Evolutionary conservation across 2,797 vertebrate genomes (phyloP), one percentile per base, ranked within the genome.

Genomic region (Diplodus puntazzo): DNA sequence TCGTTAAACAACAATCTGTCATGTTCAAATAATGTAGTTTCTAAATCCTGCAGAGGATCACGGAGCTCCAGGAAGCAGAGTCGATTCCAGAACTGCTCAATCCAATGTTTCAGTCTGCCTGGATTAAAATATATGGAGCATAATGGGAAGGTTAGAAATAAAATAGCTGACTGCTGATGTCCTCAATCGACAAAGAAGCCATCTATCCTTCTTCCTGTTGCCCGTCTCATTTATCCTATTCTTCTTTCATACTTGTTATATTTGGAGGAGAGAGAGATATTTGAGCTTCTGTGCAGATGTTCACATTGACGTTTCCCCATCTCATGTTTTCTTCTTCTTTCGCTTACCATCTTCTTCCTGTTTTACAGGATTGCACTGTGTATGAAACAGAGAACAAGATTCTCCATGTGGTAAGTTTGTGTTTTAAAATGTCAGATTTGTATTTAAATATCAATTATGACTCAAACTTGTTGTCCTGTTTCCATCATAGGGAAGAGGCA

Each of bases 371-470:
- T 89, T 97, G 96, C 92, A 97, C 96, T 21, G 96, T 98, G 73
- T 96, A 96, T 68, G 97, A 98, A 94, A 97, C 96, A 68, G 98
- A 99, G 95, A 97, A 98, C 78, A 97, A 99, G 93, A 97, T 99
- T 74, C 96, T 98, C 81, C 96, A 97, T 59, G 97, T 98, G 97
- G 97, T 98, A 92, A 97, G 97, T 97, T 77, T 60, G 25, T 65
- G 9, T 57, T 69, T 65, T 66, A 2, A 59, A 62, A 49, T 43
- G n/a, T 14, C 17, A 52, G 30, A 61, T 50, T 65, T 2, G 21
- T 45, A 16, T 54, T 21, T 6, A 57, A 43, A 73, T n/a, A 50
- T 73, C 27, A 61, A 9, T 21, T 0, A 30, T 60, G n/a, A 67
- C 45, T 54, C 3, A 27, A 49, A 45, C 21, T 16, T 18, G 17